Conservation (phyloP, 2,888 invertebrate genomes). For the Lissocephala sabroskyi region DNA sequence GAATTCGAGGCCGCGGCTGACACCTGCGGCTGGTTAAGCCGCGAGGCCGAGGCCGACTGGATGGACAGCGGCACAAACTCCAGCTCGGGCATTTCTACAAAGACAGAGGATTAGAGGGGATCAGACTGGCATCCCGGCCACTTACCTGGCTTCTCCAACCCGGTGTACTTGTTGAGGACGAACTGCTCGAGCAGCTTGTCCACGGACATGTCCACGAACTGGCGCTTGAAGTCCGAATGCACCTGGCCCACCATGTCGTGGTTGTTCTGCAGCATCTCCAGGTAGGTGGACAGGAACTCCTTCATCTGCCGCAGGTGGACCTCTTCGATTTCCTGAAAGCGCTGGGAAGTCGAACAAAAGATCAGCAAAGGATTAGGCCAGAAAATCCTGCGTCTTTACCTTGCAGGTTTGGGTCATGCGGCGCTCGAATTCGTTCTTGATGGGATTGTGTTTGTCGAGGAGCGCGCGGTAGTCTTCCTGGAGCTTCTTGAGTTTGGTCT, state of each 20-base stretch:
- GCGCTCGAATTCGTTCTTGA: constrained; percentile 94
- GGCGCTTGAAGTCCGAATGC: constrained; percentile 93
- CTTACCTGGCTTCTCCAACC: constrained; percentile 91
- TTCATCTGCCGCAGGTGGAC: constrained; percentile 95
- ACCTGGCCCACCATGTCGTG: constrained; percentile 94
- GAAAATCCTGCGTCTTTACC: too few species aligned
- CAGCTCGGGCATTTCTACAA: constrained; percentile 68
- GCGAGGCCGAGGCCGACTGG: constrained; percentile 44
- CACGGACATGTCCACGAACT: constrained; percentile 92
- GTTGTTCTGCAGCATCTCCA: constrained; percentile 89
- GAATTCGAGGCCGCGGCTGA: constrained; percentile 61
- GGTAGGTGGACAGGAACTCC: constrained; percentile 91
- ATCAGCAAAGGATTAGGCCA: too few species aligned
- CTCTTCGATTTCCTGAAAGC: constrained; percentile 96
- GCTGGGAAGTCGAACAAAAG: too few species aligned
- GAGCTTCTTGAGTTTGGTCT: constrained; percentile 91
- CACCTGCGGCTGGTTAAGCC: constrained; percentile 46
- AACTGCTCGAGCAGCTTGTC: constrained; percentile 94
- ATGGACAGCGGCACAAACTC: constrained; percentile 66
- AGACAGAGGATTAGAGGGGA: background rate
- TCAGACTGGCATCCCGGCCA: constrained; percentile 8
- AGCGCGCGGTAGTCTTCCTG: constrained; percentile 94
- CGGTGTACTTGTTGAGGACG: constrained; percentile 92
- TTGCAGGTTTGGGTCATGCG: constrained; percentile 95
- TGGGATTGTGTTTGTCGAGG: constrained; percentile 92